These are phyloP conservation scores for Sepioteuthis lessoniana DNA, from an alignment of 2,888 invertebrate species.

Conservation along the genomic window DNA sequence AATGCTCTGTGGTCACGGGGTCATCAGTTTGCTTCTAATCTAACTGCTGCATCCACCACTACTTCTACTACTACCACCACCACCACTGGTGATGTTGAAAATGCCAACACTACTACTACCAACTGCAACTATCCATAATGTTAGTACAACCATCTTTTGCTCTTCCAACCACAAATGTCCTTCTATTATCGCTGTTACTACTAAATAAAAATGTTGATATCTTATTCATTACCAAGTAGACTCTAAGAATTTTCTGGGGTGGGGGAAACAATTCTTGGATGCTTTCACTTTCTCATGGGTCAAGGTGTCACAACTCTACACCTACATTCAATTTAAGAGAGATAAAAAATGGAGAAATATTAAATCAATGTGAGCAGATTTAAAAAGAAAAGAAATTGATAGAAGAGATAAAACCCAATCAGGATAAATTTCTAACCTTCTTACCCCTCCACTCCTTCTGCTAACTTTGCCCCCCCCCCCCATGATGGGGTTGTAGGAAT, in stretches of 20 bases:
- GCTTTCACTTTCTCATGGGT: not conserved
- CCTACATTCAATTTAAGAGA: not conserved
- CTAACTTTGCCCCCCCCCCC: too few species aligned
- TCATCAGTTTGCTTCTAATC: constrained; percentile 38
- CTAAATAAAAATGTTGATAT: not conserved
- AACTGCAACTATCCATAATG: not conserved
- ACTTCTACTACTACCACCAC: not conserved
- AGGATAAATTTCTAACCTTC: not conserved
- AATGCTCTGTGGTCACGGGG: constrained; percentile 39
- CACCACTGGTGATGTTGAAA: not conserved
- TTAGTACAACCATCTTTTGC: not conserved
- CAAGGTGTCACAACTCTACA: not conserved
- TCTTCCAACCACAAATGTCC: not conserved
- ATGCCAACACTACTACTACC: not conserved
- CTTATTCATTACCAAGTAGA: not conserved
- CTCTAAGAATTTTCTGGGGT: not conserved
- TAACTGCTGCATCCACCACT: not conserved
- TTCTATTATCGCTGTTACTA: not conserved
- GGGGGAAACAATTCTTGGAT: not conserved
- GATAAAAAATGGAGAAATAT: not conserved
- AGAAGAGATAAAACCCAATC: not conserved
- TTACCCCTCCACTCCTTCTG: not conserved
- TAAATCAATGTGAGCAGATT: too few species aligned
- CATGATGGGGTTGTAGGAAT: not conserved
- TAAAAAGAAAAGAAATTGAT: not conserved